Evolutionary conservation across 2,113 vertebrate genomes (phyloP).

Genomic region (Lepus americanus): DNA sequence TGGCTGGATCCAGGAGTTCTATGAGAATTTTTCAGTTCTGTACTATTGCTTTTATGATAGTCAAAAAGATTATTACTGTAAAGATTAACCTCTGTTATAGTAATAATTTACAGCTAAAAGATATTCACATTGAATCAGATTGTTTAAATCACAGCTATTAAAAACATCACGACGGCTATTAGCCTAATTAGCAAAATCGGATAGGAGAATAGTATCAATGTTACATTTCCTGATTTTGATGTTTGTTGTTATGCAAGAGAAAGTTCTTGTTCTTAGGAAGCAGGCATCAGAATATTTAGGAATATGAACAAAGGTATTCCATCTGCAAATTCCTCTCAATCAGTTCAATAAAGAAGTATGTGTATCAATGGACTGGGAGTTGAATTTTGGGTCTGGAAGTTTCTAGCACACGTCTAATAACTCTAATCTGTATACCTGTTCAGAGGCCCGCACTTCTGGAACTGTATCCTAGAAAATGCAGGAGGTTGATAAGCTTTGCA

Average conservation of each 20-base stretch:
- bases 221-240: conserved; percentile 20
- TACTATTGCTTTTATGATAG: conserved; percentile 2
- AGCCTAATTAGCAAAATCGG: conserved; percentile 12
- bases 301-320: not conserved
- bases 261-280: conserved; percentile 20
- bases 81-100: not conserved
- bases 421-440: not conserved
- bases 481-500: not conserved
- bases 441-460: not conserved
- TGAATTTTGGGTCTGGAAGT: not conserved
- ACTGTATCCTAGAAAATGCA: not conserved
- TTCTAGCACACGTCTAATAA: not conserved
- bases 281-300: conserved; percentile 38
- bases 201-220: not conserved
- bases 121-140: not conserved
- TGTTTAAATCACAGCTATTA: not conserved
- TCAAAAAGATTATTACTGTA: not conserved
- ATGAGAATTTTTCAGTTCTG: conserved; percentile 1
- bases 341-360: not conserved
- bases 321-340: not conserved
- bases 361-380: not conserved
- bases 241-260: not conserved
- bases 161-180: conserved; percentile 30
- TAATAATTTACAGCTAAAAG: conserved; percentile 26
- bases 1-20: not conserved